These are phyloP conservation scores for Vanessa tameamea DNA, from an alignment of 1,140 invertebrate genomes.

Conservation along the genomic window DNA sequence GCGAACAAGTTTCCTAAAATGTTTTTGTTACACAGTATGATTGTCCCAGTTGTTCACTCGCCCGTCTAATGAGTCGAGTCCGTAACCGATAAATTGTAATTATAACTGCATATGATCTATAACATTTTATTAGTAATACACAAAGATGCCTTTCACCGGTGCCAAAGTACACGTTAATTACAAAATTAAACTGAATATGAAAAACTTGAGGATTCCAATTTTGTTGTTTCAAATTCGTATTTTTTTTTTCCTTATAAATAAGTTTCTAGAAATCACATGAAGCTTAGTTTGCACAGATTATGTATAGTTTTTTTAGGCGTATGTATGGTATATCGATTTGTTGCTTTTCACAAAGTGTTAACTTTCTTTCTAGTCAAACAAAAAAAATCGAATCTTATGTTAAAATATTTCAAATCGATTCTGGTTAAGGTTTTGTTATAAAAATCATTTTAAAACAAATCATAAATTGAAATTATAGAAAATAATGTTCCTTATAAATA, in stretches of 20 bases:
- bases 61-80: too few relatives aligned
- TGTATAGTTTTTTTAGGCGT: neutral
- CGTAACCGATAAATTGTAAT: too few relatives aligned
- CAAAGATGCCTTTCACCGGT: constrained; percentile 20
- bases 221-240: neutral
- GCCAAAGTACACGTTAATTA: constrained; percentile 10
- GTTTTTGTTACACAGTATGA: too few relatives aligned
- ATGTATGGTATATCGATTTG: neutral
- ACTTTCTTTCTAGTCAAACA: constrained; percentile 9
- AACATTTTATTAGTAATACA: neutral
- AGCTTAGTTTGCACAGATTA: constrained; percentile 7
- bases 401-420: neutral
- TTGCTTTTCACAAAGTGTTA: constrained; percentile 6
- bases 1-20: too few relatives aligned
- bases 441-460: neutral
- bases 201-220: too few relatives aligned
- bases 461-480: neutral
- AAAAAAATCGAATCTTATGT: constrained; percentile 1
- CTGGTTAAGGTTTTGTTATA: neutral
- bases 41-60: too few relatives aligned
- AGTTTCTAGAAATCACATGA: neutral
- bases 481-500: constrained; percentile 13
- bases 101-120: neutral
- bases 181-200: neutral
- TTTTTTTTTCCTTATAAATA: neutral